phyloP scores from a whole-genome alignment of 2,888 invertebrate species.

The Polia nebulosa region DNA sequence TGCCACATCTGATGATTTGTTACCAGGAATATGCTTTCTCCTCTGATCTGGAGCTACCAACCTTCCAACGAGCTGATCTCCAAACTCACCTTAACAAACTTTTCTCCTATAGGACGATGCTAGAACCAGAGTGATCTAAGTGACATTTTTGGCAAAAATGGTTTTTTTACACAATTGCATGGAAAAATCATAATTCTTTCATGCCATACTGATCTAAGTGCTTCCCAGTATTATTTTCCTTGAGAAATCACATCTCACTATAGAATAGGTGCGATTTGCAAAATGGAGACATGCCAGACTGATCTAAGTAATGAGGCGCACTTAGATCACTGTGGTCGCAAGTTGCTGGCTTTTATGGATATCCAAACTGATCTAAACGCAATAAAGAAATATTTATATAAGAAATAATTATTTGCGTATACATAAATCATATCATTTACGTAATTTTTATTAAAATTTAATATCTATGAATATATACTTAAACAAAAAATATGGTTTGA shows the following conservation, averaged over 20 bases:
- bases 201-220: constrained; percentile 35
- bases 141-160: constrained; percentile 44
- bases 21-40: too few relatives aligned
- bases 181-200: constrained; percentile 44
- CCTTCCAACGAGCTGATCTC: too few relatives aligned
- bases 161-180: constrained; percentile 32
- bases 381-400: constrained; percentile 33
- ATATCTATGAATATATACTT: neutral
- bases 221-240: constrained; percentile 22
- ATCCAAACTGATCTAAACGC: constrained; percentile 32
- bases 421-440: constrained; percentile 3
- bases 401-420: constrained; percentile 19
- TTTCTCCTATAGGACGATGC: constrained; percentile 24
- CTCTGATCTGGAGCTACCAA: too few relatives aligned
- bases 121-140: constrained; percentile 48
- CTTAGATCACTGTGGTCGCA: constrained; percentile 44
- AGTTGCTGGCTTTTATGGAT: constrained; percentile 28
- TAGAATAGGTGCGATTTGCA: constrained; percentile 44
- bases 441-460: constrained; percentile 3
- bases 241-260: constrained; percentile 38
- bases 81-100: too few relatives aligned
- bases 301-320: constrained; percentile 45
- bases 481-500: neutral
- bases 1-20: too few relatives aligned
- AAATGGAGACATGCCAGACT: constrained; percentile 43